Percentiles rank a stretch among this genome's conserved stretches.
Evolutionary conservation across 2,113 vertebrate species (phyloP).

Genomic region (Pan troglodytes): NHGRI_mPanTro3-v2.1_pri NC_072416.2:61090001-61090500

Average conservation of each 20-base stretch:
- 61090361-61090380: background rate
- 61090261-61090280: background rate
- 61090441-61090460: background rate
- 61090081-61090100: background rate
- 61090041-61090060: background rate
- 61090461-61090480: background rate
- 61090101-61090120: rapidly evolving
- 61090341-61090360: background rate
- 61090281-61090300: background rate
- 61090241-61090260: background rate
- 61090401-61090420: background rate
- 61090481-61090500: background rate
- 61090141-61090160: background rate
- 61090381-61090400: background rate
- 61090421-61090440: background rate
- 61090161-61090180: background rate
- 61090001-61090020: background rate
- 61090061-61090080: background rate
- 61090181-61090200: background rate
- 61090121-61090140: background rate
- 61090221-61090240: background rate
- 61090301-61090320: background rate
- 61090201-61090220: background rate
- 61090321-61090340: background rate
- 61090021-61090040: background rate